Conservation (phyloP, 2,888 invertebrate species). For the Pammene aurita region DNA sequence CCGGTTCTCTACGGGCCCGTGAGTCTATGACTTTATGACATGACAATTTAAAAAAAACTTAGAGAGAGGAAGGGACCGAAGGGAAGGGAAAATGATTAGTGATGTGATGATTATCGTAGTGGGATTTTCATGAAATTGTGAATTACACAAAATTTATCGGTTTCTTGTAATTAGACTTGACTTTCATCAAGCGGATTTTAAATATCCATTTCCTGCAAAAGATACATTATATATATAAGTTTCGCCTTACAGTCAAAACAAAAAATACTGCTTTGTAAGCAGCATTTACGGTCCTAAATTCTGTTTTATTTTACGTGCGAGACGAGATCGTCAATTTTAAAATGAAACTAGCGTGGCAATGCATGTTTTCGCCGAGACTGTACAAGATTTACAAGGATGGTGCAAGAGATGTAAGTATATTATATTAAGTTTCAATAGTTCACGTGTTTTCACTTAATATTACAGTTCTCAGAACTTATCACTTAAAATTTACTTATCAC, state of each 20-base stretch:
- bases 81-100: neutral
- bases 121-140: constrained; percentile 1
- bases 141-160: constrained; percentile 7
- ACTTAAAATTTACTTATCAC: too few species aligned
- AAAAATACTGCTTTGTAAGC: neutral
- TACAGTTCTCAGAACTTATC: too few species aligned
- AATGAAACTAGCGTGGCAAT: constrained; percentile 84
- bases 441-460: neutral
- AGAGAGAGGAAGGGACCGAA: too few species aligned
- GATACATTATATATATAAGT: neutral
- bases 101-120: too few species aligned
- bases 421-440: constrained; percentile 1
- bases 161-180: neutral
- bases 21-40: neutral
- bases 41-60: neutral
- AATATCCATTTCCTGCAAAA: too few species aligned
- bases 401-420: constrained; percentile 70
- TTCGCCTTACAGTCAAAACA: neutral
- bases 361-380: constrained; percentile 87
- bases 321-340: constrained; percentile 42
- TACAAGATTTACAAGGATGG: constrained; percentile 87
- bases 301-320: neutral
- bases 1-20: too few species aligned
- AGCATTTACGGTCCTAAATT: constrained; percentile 1
- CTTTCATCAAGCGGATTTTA: neutral